Percentiles rank a stretch among this genome's conserved stretches.
Conservation (phyloP, 1,140 invertebrate genomes). For the Dysdera silvatica region DNA sequence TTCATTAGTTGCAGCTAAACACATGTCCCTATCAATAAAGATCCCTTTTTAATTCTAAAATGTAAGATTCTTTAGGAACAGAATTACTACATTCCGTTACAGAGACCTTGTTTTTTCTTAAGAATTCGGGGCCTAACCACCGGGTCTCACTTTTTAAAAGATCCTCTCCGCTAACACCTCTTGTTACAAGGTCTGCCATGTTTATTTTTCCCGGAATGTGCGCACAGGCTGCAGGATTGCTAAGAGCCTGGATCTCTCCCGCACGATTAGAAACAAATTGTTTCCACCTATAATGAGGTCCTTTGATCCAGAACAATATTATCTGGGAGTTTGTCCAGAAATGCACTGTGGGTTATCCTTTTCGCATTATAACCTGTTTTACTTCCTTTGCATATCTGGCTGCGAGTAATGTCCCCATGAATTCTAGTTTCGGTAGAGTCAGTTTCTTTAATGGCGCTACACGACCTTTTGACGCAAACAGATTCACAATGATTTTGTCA, state of each 20-base stretch:
- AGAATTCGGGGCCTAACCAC: constrained; percentile 7
- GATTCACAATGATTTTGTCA: constrained; percentile 1
- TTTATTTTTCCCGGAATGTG: background rate
- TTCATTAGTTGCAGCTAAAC: too few species aligned
- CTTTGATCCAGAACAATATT: constrained; percentile 39
- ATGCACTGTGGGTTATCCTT: constrained; percentile 4
- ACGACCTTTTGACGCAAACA: constrained; percentile 38
- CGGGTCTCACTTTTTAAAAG: background rate
- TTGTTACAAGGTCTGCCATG: background rate
- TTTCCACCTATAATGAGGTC: constrained; percentile 34
- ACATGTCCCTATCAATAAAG: too few species aligned
- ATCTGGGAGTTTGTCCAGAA: constrained; percentile 42
- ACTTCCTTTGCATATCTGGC: too few species aligned
- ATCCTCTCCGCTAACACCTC: background rate
- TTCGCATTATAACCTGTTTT: background rate
- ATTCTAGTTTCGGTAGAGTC: too few species aligned
- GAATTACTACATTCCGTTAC: too few species aligned
- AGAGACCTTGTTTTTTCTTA: too few species aligned
- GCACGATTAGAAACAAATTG: constrained; percentile 5
- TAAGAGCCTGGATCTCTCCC: background rate
- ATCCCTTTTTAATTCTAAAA: too few species aligned
- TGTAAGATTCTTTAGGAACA: too few species aligned
- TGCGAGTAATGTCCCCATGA: too few species aligned
- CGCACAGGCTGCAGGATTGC: background rate
- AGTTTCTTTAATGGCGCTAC: constrained; percentile 35